phyloP scores from a whole-genome alignment of 1,140 invertebrate genomes.

The Plectrocnemia conspersa region DNA sequence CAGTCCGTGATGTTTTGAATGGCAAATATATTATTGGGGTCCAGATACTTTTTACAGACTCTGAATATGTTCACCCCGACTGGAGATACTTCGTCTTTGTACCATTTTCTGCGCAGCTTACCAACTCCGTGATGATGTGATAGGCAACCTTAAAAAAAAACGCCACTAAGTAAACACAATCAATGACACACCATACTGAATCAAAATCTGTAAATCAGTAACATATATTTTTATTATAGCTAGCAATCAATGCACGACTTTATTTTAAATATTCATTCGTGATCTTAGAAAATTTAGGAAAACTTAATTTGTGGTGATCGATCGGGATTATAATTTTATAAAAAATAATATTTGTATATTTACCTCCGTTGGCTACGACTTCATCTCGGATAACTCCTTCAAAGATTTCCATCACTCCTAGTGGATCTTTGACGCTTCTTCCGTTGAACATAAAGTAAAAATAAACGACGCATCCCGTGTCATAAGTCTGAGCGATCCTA shows the following conservation, averaged over 20 bases:
- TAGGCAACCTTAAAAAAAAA: constrained; percentile 63
- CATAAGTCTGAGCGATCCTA: constrained; percentile 94
- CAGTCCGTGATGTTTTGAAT: constrained; percentile 53
- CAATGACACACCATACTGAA: too few relatives aligned
- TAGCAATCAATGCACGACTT: too few relatives aligned
- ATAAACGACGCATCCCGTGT: constrained; percentile 94
- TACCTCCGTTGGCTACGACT: constrained; percentile 79
- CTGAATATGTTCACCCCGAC: constrained; percentile 56
- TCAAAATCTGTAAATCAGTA: too few relatives aligned
- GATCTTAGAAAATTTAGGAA: too few relatives aligned
- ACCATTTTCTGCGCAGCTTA: constrained; percentile 63
- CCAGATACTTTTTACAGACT: constrained; percentile 61
- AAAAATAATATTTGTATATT: too few relatives aligned
- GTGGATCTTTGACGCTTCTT: constrained; percentile 64
- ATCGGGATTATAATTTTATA: too few relatives aligned
- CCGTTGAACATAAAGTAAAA: constrained; percentile 94
- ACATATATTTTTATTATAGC: too few relatives aligned
- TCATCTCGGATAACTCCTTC: constrained; percentile 83
- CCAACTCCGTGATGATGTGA: constrained; percentile 73
- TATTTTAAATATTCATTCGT: too few relatives aligned
- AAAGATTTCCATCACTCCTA: constrained; percentile 70
- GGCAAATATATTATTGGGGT: constrained; percentile 69
- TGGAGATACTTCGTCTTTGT: constrained; percentile 49
- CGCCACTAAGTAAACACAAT: too few relatives aligned
- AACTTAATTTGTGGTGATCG: too few relatives aligned